Evolutionary conservation across 2,113 vertebrate genomes (phyloP).

Genomic region (Struthidea cinerea): DNA sequence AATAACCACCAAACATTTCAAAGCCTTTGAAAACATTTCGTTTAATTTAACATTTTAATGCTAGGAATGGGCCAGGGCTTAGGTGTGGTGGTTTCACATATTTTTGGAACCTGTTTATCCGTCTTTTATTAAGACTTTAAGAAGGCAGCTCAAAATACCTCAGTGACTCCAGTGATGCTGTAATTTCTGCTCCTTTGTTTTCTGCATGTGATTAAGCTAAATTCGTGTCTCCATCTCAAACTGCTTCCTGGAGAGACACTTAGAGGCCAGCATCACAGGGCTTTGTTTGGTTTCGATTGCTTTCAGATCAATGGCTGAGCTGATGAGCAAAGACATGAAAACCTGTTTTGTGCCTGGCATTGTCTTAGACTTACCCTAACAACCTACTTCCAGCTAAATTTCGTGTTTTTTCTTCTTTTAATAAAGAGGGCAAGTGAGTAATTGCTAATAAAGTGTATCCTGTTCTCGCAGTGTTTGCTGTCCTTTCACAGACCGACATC

Average conservation of each 20-base stretch:
- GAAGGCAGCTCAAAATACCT: slow-evolving; percentile 39
- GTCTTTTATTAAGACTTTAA: slow-evolving; percentile 48
- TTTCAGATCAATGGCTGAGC: neutral
- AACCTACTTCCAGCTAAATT: neutral
- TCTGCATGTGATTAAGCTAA: slow-evolving; percentile 17
- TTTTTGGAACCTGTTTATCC: slow-evolving; percentile 63
- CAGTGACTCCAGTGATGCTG: slow-evolving; percentile 10
- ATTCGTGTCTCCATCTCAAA: slow-evolving; percentile 4
- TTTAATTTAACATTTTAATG: slow-evolving; percentile 48
- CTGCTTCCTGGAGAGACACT: neutral
- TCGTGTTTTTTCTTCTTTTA: neutral
- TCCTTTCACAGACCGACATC: neutral
- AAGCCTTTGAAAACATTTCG: neutral
- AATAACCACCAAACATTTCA: slow-evolving; percentile 10
- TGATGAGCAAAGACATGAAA: neutral
- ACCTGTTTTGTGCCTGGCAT: neutral
- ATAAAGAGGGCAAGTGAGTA: neutral
- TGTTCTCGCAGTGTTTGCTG: neutral
- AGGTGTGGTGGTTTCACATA: slow-evolving; percentile 65
- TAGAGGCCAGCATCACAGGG: neutral
- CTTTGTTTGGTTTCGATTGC: neutral
- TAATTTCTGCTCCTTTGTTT: slow-evolving; percentile 52
- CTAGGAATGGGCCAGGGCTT: slow-evolving; percentile 16
- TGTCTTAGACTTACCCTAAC: neutral
- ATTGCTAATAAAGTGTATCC: neutral